phyloP scores from a whole-genome alignment of 2,797 vertebrate genomes.

The Falco rusticolus region DNA sequence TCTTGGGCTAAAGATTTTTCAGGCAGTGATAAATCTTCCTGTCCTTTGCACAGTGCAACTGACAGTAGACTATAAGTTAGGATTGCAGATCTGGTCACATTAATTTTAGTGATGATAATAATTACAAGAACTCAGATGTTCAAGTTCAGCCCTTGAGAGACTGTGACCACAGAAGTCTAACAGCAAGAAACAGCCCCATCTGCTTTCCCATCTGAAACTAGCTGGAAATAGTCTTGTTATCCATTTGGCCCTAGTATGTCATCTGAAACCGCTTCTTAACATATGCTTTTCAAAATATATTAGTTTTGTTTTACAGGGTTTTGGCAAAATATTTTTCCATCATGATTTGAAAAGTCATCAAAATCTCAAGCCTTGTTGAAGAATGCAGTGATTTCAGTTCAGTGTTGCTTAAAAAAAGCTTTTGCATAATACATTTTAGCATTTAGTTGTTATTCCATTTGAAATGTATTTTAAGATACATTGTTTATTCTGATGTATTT shows the following conservation, averaged over 20 bases:
- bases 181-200: conserved; percentile 44
- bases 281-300: conserved; percentile 51
- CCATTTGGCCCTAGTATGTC: conserved; percentile 38
- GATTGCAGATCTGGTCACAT: background rate
- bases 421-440: background rate
- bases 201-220: conserved; percentile 63
- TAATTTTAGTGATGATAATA: background rate
- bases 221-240: conserved; percentile 53
- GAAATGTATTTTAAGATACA: background rate
- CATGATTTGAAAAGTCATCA: background rate
- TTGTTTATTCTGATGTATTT: conserved; percentile 40
- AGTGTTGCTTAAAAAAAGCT: background rate
- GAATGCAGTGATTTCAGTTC: background rate
- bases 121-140: conserved; percentile 3
- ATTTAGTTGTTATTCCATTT: background rate
- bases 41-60: background rate
- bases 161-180: conserved; percentile 44
- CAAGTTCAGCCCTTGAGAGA: conserved; percentile 17
- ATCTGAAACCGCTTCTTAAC: conserved; percentile 3
- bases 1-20: background rate
- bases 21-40: background rate
- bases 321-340: conserved; percentile 12
- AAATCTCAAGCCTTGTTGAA: background rate
- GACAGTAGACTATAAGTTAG: too few relatives aligned
- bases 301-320: background rate